Percentiles rank a stretch among this genome's conserved stretches.
These are phyloP conservation scores for Salticus scenicus DNA, from an alignment of 2,888 invertebrate species.

Conservation along the genomic window DNA sequence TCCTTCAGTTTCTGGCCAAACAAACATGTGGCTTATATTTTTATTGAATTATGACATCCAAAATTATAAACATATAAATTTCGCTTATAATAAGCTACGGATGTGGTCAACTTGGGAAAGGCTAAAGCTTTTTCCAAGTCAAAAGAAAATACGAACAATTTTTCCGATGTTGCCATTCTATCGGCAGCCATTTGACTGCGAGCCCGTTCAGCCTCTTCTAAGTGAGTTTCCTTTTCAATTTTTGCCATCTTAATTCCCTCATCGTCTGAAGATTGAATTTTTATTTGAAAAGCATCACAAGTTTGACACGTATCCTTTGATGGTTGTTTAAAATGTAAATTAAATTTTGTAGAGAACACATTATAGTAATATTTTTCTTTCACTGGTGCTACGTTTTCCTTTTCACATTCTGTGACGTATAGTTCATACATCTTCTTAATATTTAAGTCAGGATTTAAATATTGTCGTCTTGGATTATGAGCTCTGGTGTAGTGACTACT, in stretches of 20 bases:
- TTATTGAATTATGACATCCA: no score
- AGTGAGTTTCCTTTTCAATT: background rate
- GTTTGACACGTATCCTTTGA: background rate
- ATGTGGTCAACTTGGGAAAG: no score
- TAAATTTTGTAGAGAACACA: conserved; percentile 17
- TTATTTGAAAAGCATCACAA: background rate
- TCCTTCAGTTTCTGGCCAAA: no score
- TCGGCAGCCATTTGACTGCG: no score
- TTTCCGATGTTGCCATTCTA: no score
- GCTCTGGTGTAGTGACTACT: background rate
- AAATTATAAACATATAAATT: no score
- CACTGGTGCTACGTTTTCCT: conserved; percentile 9
- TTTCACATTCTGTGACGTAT: conserved; percentile 4
- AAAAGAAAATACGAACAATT: no score
- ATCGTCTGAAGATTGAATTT: background rate
- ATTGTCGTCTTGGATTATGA: background rate
- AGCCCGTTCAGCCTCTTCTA: background rate
- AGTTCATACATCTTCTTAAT: conserved; percentile 18
- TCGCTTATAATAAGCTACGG: no score
- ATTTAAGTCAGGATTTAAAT: background rate
- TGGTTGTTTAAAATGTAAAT: conserved; percentile 19
- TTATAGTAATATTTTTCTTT: conserved; percentile 19
- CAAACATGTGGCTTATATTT: no score
- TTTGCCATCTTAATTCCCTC: background rate
- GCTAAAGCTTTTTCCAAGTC: no score